Percentiles rank a stretch among this genome's conserved stretches.
These are phyloP conservation scores for Hydractinia echinata DNA, from an alignment of 30 jellyfish, hydroid and myxozoan species.

Conservation along the genomic window DNA sequence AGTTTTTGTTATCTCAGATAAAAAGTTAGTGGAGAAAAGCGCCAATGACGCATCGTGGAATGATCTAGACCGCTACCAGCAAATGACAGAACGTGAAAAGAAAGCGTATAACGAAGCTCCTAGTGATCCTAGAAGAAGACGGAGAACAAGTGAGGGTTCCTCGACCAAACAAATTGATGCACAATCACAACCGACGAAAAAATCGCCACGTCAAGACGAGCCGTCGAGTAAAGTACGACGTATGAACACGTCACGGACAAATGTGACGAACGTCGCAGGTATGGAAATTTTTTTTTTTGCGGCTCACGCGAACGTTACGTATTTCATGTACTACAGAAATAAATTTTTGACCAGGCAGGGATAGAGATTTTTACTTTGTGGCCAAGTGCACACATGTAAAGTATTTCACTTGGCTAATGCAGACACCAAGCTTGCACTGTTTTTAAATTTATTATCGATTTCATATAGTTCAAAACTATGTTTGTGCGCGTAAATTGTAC, in stretches of 20 bases:
- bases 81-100: slow-evolving; percentile 74
- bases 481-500: too few species aligned
- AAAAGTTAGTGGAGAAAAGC: neutral
- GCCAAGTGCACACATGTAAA: too few species aligned
- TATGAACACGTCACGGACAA: neutral
- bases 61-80: slow-evolving; percentile 47
- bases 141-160: slow-evolving; percentile 39
- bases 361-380: too few species aligned
- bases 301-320: neutral
- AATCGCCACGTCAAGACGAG: slow-evolving; percentile 31
- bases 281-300: neutral
- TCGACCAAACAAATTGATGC: neutral
- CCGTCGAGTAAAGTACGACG: slow-evolving; percentile 23
- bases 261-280: neutral
- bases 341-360: too few species aligned
- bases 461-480: too few species aligned
- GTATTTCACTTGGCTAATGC: too few species aligned
- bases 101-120: slow-evolving; percentile 49
- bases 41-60: slow-evolving; percentile 10
- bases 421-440: too few species aligned
- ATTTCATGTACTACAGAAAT: too few species aligned
- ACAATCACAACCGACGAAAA: neutral
- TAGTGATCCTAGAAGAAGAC: slow-evolving; percentile 84
- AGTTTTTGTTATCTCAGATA: neutral
- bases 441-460: too few species aligned